A percentile compares a stretch with the other conserved stretches of the same genome.
phyloP scores from a whole-genome alignment of 92 coral and sea anemone genomes.

The Porites divaricata region DNA sequence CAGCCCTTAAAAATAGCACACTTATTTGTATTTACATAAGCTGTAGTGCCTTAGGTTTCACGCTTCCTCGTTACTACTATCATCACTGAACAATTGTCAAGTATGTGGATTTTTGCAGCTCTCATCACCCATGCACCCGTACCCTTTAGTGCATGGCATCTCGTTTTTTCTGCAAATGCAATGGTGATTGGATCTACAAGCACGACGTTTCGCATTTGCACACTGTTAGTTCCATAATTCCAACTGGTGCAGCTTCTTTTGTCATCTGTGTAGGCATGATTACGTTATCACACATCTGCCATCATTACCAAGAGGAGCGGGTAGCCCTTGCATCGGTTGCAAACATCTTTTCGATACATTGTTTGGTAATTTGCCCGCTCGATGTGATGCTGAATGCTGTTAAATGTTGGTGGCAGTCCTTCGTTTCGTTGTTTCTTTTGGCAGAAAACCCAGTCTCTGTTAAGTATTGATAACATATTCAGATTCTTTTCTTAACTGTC shows the following conservation, averaged over 20 bases:
- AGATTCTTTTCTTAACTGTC: too few relatives aligned
- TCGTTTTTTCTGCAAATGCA: slow-evolving; percentile 42
- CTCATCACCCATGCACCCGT: slow-evolving; percentile 61
- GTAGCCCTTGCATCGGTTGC: slow-evolving; percentile 52
- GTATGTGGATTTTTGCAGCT: slow-evolving; percentile 58
- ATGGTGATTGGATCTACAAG: slow-evolving; percentile 33
- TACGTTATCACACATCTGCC: slow-evolving; percentile 1
- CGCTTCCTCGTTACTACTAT: too few relatives aligned
- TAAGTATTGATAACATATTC: too few relatives aligned
- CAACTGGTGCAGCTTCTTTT: slow-evolving; percentile 56
- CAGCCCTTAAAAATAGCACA: too few relatives aligned
- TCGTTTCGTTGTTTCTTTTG: slow-evolving; percentile 52
- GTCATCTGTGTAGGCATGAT: slow-evolving; percentile 52
- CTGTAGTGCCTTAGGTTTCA: too few relatives aligned
- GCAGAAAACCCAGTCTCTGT: slow-evolving; percentile 47
- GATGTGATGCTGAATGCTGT: slow-evolving; percentile 43
- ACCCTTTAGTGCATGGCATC: slow-evolving; percentile 63
- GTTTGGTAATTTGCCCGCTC: slow-evolving; percentile 63
- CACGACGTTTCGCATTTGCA: slow-evolving; percentile 54
- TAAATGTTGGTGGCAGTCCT: slow-evolving; percentile 48
- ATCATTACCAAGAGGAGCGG: slow-evolving; percentile 52
- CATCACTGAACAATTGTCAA: too few relatives aligned
- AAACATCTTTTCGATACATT: slow-evolving; percentile 47
- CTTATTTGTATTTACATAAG: too few relatives aligned
- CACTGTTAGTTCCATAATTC: slow-evolving; percentile 32